phyloP scores from a whole-genome alignment of 2,797 vertebrate genomes.

The Chaenodraco wilsoni region DNA sequence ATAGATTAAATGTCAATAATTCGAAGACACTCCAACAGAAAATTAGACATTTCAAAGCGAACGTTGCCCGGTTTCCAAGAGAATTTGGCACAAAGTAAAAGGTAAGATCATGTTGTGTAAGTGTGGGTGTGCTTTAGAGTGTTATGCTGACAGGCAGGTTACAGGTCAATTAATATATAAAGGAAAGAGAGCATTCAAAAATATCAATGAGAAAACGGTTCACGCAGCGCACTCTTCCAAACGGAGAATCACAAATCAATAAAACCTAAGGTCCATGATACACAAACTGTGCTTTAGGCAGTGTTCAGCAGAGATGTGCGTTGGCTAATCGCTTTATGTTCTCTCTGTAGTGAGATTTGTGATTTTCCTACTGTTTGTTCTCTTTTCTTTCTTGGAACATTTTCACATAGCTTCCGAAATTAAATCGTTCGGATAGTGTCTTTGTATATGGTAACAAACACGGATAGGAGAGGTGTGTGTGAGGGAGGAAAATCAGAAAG shows the following conservation, averaged over 20 bases:
- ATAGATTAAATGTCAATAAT: conserved; percentile 44
- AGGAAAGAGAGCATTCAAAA: conserved; percentile 64
- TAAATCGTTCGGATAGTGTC: not conserved
- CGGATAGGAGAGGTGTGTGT: not conserved
- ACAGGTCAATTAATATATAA: conserved; percentile 69
- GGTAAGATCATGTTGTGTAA: conserved; percentile 40
- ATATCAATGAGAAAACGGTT: conserved; percentile 68
- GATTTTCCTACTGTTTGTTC: conserved; percentile 26
- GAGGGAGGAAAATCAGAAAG: not conserved
- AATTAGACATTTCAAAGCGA: conserved; percentile 38
- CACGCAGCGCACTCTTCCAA: conserved; percentile 40
- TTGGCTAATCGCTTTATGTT: conserved; percentile 43
- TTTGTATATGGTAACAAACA: not conserved
- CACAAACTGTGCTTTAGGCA: conserved; percentile 49
- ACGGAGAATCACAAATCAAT: conserved; percentile 62
- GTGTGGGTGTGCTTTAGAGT: conserved; percentile 61
- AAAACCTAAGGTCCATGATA: conserved; percentile 42
- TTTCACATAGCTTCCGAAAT: not conserved
- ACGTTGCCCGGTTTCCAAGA: conserved; percentile 31
- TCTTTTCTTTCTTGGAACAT: conserved; percentile 1
- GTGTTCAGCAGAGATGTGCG: conserved; percentile 38
- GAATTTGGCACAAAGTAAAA: conserved; percentile 69
- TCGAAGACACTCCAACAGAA: conserved; percentile 42
- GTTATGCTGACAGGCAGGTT: conserved; percentile 62
- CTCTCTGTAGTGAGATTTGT: conserved; percentile 26